These are phyloP conservation scores for Cladorhizidae sp. DNA, from an alignment of 37 sponge, comb jelly and placozoan genomes.

Conservation along the genomic window DNA sequence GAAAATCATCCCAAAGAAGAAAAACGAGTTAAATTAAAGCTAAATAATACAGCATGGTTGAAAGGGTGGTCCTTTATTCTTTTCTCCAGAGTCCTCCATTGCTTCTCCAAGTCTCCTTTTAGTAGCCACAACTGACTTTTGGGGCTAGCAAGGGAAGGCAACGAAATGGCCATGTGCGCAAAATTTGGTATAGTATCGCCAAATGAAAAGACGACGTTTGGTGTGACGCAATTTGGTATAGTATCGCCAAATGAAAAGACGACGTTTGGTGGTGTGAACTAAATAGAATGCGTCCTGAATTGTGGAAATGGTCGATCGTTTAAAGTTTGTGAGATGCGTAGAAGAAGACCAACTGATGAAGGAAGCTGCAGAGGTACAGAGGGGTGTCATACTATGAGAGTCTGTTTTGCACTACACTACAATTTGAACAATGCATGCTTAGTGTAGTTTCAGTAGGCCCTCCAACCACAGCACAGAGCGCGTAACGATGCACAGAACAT, in stretches of 20 bases:
- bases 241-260: not conserved
- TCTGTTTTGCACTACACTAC: no score
- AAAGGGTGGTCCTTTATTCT: constrained; percentile 36
- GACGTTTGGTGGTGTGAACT: not conserved
- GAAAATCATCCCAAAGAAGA: not conserved
- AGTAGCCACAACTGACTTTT: constrained; percentile 49
- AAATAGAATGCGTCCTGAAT: no score
- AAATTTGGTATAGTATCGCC: constrained; percentile 1
- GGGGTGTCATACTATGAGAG: no score
- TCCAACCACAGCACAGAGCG: no score
- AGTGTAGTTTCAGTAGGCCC: no score
- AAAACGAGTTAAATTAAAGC: not conserved
- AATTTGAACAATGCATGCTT: no score
- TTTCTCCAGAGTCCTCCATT: constrained; percentile 35
- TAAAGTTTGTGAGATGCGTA: constrained; percentile 22
- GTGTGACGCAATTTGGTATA: constrained; percentile 16
- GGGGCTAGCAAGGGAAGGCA: not conserved
- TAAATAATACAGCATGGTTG: constrained; percentile 50
- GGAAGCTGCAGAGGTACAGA: constrained; percentile 37
- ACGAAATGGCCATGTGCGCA: constrained; percentile 5
- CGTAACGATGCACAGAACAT: no score
- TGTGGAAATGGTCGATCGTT: not conserved
- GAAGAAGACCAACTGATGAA: constrained; percentile 20
- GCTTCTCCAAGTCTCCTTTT: not conserved
- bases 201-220: not conserved